Percentiles rank a stretch among this genome's conserved stretches.
Conservation (phyloP, 2,888 invertebrate genomes). For the Eupeodes luniger region DNA sequence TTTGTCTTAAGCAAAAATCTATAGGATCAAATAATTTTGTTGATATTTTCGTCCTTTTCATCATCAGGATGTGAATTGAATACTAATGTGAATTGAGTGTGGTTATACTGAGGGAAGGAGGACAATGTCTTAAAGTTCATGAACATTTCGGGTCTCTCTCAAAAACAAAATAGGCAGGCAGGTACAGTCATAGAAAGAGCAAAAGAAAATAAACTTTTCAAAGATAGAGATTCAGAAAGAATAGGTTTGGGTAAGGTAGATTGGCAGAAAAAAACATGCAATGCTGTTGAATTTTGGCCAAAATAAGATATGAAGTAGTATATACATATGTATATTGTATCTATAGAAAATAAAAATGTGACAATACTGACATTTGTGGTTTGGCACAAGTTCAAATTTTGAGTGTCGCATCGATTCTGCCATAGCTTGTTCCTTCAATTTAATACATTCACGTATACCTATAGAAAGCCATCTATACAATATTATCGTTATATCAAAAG, state of each 20-base stretch:
- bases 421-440: not conserved
- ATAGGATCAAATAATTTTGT: not conserved
- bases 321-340: too few species aligned
- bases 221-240: not conserved
- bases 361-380: conserved; percentile 43
- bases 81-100: conserved; percentile 1
- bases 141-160: not conserved
- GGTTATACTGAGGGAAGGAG: not conserved
- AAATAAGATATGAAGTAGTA: not conserved
- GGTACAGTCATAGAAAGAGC: not conserved
- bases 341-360: not conserved
- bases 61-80: conserved; percentile 15
- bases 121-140: conserved; percentile 8
- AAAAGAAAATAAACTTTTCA: not conserved
- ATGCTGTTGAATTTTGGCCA: conserved; percentile 29
- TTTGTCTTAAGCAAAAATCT: not conserved
- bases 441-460: too few species aligned
- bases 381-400: conserved; percentile 63
- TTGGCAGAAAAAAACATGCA: not conserved
- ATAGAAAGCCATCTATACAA: too few species aligned
- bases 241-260: not conserved
- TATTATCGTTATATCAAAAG: conserved; percentile 26
- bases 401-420: conserved; percentile 26
- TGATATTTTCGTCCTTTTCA: not conserved
- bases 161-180: not conserved